Conservation (phyloP, 1,140 invertebrate genomes). For the Zaprionus gabonicus region DNA sequence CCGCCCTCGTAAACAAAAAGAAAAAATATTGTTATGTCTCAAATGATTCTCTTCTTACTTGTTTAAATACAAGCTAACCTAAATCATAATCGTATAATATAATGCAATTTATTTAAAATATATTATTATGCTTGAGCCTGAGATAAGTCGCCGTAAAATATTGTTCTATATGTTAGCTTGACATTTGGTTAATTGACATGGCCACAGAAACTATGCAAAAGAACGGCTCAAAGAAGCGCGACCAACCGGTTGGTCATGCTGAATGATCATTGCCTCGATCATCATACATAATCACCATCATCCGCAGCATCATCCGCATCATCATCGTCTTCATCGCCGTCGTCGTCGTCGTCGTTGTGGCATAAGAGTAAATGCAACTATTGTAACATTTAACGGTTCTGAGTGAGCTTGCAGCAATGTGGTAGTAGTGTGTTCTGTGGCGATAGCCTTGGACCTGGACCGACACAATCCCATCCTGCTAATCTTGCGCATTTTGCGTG, state of each 20-base stretch:
- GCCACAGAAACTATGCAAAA: slow-evolving; percentile 22
- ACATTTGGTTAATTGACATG: slow-evolving; percentile 67
- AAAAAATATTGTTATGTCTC: too few relatives aligned
- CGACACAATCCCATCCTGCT: slow-evolving; percentile 22
- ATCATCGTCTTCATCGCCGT: slow-evolving; percentile 27
- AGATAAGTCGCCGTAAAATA: not conserved
- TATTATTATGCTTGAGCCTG: not conserved
- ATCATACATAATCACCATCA: slow-evolving; percentile 54
- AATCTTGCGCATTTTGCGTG: slow-evolving; percentile 30
- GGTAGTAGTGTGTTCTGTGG: slow-evolving; percentile 6
- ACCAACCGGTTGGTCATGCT: slow-evolving; percentile 51
- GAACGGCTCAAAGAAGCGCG: slow-evolving; percentile 5
- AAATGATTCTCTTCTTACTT: too few relatives aligned
- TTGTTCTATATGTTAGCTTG: slow-evolving; percentile 7
- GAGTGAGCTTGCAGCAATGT: slow-evolving; percentile 21
- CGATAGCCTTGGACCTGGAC: slow-evolving; percentile 22
- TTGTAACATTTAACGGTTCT: slow-evolving; percentile 78
- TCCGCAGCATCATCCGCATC: slow-evolving; percentile 5
- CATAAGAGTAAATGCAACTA: slow-evolving; percentile 79
- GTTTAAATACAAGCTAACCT: too few relatives aligned
- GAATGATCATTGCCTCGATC: slow-evolving; percentile 5
- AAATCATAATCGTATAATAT: not conserved
- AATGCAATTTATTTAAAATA: not conserved
- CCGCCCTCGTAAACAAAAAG: too few relatives aligned
- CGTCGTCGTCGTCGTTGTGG: slow-evolving; percentile 5